These are phyloP conservation scores for Eciton burchellii DNA, from an alignment of 1,140 invertebrate species.

Conservation along the genomic window DNA sequence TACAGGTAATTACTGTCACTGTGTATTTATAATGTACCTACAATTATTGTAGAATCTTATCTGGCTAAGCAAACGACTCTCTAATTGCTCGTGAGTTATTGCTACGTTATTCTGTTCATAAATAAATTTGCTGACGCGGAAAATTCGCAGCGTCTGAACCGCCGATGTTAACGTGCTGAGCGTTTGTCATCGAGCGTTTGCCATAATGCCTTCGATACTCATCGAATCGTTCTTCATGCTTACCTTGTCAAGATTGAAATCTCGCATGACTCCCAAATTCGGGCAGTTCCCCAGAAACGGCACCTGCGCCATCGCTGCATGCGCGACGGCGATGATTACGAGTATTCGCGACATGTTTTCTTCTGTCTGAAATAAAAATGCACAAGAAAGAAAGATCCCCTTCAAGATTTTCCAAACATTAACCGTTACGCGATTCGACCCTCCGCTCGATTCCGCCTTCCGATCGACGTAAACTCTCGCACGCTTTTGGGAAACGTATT, in stretches of 20 bases:
- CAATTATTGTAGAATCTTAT: too few relatives aligned
- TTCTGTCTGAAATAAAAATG: conserved; percentile 1
- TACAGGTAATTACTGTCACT: background rate
- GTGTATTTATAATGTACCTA: too few relatives aligned
- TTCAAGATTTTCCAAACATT: background rate
- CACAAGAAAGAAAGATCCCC: background rate
- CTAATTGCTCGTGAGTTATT: too few relatives aligned
- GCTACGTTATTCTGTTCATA: too few relatives aligned
- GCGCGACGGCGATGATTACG: conserved; percentile 38
- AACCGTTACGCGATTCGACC: background rate
- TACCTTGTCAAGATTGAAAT: conserved; percentile 87
- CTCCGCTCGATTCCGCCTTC: background rate
- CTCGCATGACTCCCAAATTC: conserved; percentile 86
- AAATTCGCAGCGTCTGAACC: too few relatives aligned
- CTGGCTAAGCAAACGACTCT: background rate
- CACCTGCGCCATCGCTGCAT: conserved; percentile 85
- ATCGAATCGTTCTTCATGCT: conserved; percentile 66
- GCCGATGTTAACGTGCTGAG: too few relatives aligned
- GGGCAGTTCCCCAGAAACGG: conserved; percentile 89
- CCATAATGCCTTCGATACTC: too few relatives aligned
- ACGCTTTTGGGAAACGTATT: background rate
- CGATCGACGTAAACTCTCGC: background rate
- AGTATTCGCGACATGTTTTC: conserved; percentile 50
- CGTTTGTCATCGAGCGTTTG: too few relatives aligned
- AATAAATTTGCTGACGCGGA: too few relatives aligned